Evolutionary conservation across 2,888 invertebrate species (phyloP).

Genomic region (Pristionchus mayeri): DNA sequence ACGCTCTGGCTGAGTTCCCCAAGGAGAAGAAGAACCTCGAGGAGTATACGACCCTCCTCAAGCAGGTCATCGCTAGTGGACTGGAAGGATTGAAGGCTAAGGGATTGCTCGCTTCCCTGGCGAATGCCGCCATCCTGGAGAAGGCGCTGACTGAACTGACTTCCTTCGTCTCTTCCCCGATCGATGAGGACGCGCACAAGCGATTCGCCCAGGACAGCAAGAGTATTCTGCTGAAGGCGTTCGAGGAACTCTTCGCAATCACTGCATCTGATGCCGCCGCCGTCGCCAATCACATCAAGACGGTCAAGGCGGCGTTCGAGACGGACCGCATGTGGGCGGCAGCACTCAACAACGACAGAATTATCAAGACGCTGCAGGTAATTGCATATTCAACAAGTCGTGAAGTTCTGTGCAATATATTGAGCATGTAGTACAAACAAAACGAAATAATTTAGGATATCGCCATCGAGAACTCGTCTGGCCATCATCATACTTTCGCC

Average conservation of each 20-base stretch:
- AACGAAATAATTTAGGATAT: slow-evolving; percentile 65
- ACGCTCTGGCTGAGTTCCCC: slow-evolving; percentile 67
- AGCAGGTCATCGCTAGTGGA: slow-evolving; percentile 60
- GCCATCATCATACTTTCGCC: slow-evolving; percentile 69
- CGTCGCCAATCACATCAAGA: slow-evolving; percentile 58
- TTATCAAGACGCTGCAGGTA: slow-evolving; percentile 70
- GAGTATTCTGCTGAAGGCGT: slow-evolving; percentile 67
- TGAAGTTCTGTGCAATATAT: too few relatives aligned
- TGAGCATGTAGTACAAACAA: too few relatives aligned
- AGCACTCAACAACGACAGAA: slow-evolving; percentile 66
- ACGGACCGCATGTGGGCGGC: slow-evolving; percentile 72
- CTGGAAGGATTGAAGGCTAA: slow-evolving; percentile 66
- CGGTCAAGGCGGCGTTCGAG: slow-evolving; percentile 69
- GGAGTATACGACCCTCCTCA: slow-evolving; percentile 65
- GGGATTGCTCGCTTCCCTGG: slow-evolving; percentile 65
- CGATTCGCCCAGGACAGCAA: slow-evolving; percentile 69
- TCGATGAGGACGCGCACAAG: slow-evolving; percentile 50
- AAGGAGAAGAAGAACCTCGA: slow-evolving; percentile 58
- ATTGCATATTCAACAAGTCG: too few relatives aligned
- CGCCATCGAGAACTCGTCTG: slow-evolving; percentile 75
- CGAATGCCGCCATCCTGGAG: slow-evolving; percentile 61
- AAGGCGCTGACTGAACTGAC: slow-evolving; percentile 54
- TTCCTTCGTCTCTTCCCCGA: background rate
- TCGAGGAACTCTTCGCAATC: slow-evolving; percentile 60
- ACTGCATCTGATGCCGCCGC: slow-evolving; percentile 52